Evolutionary conservation across 2,113 vertebrate genomes (phyloP).

Genomic region (Hippopotamus amphibius): DNA sequence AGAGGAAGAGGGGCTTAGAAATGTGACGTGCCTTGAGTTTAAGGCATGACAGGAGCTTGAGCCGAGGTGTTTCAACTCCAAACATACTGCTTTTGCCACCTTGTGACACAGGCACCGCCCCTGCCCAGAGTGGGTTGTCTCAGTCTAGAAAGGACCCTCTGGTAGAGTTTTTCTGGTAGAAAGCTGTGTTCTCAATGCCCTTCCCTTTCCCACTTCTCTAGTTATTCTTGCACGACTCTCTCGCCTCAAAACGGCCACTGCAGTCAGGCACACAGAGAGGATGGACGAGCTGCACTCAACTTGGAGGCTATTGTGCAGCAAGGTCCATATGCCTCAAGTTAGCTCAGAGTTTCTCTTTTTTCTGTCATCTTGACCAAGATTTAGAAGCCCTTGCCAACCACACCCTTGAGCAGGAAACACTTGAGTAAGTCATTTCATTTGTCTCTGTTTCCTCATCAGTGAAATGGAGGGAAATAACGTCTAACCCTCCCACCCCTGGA

Average conservation of each 20-base stretch:
- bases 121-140: not conserved
- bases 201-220: not conserved
- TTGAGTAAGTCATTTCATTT: constrained; percentile 59
- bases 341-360: not conserved
- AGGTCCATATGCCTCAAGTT: not conserved
- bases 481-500: not conserved
- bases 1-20: not conserved
- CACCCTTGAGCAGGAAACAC: constrained; percentile 50
- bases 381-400: constrained; percentile 14
- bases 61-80: not conserved
- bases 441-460: constrained; percentile 63
- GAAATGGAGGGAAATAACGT: constrained; percentile 34
- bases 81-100: not conserved
- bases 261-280: not conserved
- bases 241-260: not conserved
- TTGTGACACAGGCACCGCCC: not conserved
- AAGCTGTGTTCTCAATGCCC: not conserved
- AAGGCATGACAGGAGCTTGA: not conserved
- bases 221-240: not conserved
- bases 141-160: not conserved
- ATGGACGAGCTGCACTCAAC: not conserved
- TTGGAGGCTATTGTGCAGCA: not conserved
- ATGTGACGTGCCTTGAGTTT: not conserved
- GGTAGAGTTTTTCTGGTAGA: not conserved
- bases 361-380: constrained; percentile 51